phyloP scores from a whole-genome alignment of 2,113 vertebrate genomes.

The Corapipo altera region DNA sequence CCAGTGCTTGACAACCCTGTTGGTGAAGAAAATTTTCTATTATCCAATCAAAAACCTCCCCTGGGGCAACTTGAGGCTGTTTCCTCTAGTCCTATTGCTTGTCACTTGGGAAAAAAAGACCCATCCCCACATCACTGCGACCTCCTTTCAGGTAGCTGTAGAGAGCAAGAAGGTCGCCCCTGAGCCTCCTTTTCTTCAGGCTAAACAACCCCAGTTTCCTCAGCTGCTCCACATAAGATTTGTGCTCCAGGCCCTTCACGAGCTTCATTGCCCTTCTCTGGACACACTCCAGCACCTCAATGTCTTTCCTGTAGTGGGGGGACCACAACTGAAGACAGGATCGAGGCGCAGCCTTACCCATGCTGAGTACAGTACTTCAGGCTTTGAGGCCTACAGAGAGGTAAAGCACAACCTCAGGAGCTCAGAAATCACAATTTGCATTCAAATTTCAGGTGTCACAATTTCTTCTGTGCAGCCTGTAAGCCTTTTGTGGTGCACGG shows the following conservation, averaged over 20 bases:
- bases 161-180: not conserved
- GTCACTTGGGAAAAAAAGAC: not conserved
- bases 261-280: not conserved
- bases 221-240: not conserved
- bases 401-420: not conserved
- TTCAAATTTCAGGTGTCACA: not conserved
- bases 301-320: not conserved
- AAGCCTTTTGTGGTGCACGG: fast-evolving
- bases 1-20: not conserved
- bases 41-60: not conserved
- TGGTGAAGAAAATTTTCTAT: not conserved
- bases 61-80: not conserved
- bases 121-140: not conserved
- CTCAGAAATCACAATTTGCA: not conserved
- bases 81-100: not conserved
- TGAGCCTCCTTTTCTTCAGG: not conserved
- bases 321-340: fast-evolving
- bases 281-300: not conserved
- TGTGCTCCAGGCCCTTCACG: not conserved
- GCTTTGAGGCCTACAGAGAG: not conserved
- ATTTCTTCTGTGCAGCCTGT: not conserved
- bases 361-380: not conserved
- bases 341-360: not conserved
- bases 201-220: not conserved
- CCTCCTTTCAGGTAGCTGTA: not conserved